These are phyloP conservation scores for Noctua comes DNA, from an alignment of 2,888 invertebrate genomes.

Conservation along the genomic window DNA sequence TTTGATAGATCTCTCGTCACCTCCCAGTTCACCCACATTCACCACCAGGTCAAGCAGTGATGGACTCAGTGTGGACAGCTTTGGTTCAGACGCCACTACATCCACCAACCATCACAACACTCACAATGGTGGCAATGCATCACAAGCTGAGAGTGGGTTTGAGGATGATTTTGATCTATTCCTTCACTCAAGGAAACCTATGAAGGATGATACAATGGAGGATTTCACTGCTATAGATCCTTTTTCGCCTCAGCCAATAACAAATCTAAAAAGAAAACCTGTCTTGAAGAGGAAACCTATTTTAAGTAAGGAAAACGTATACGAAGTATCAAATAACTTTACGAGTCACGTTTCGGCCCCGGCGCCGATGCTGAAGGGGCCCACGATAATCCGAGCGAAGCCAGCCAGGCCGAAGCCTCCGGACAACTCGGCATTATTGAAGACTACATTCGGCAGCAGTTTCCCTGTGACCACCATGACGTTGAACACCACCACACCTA, in stretches of 20 bases:
- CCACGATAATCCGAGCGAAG: slow-evolving; percentile 94
- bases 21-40: slow-evolving; percentile 94
- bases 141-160: slow-evolving; percentile 94
- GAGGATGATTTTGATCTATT: slow-evolving; percentile 95
- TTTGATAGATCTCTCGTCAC: slow-evolving; percentile 93
- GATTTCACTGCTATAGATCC: slow-evolving; percentile 90
- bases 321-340: slow-evolving; percentile 89
- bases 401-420: slow-evolving; percentile 90
- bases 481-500: slow-evolving; percentile 85
- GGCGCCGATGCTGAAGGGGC: slow-evolving; percentile 88
- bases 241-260: slow-evolving; percentile 86
- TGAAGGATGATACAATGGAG: slow-evolving; percentile 85
- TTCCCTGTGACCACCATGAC: slow-evolving; percentile 82
- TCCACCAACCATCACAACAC: slow-evolving; percentile 89
- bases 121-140: slow-evolving; percentile 91
- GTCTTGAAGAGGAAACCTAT: slow-evolving; percentile 87
- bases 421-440: slow-evolving; percentile 84
- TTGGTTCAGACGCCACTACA: slow-evolving; percentile 93
- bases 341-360: slow-evolving; percentile 82
- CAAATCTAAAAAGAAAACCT: slow-evolving; percentile 72
- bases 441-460: slow-evolving; percentile 80
- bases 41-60: slow-evolving; percentile 94
- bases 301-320: slow-evolving; percentile 91
- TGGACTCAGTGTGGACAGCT: slow-evolving; percentile 93
- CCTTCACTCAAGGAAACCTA: slow-evolving; percentile 84